Base-by-base conservation (phyloP, 2,888 invertebrate species). In the Linhomoeus sp. region DNA sequence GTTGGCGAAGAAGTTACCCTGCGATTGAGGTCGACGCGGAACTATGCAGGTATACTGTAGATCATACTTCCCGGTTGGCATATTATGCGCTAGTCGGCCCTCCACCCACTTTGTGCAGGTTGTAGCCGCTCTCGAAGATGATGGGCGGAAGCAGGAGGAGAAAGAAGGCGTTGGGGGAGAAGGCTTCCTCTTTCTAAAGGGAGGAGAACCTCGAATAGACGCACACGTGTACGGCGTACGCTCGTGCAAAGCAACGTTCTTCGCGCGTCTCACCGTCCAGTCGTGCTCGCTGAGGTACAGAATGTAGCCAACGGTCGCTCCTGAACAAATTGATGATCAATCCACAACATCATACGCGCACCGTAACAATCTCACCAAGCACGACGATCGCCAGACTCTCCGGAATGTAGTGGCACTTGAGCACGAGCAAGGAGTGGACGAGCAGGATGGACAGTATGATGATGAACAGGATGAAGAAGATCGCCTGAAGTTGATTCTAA, bases 121-220 rank as follows among this genome's bases (percentile, higher is more conserved):
- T 97, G 66, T 94, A 97, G 2, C 94, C 94, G 2, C 90, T 90
- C 69, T 97, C 97, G 72, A 97, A 97, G 58, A 97, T 97, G 47
- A 97, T 97, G 1, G 97, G 97, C 14, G 97, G 97, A 45, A 97
- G 69, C 1, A 97, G 74, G 2, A 97, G 83, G 45, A 97, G 74
- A 64, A 97, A 97, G 67, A 97, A 97, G 23, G 92, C 86, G 22
- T 92, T 97, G 0, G 97, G 94, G 9, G 90, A 88, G 64, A 97
- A 90, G 0, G 90, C 86, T 69, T 97, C 94, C 66, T 92, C 92
- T 65, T 87, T 84, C 63, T 85, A 9, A 29, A 29, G 29, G 12
- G 12, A 29, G 12, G 5, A 29, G 12, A 29, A 29, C 29, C 12
- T 9, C 29, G 12, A 29, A 29, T 29, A 29, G 24, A 41, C 17